Conservation (phyloP, 1,140 invertebrate species). For the Drosophila parvula region DNA sequence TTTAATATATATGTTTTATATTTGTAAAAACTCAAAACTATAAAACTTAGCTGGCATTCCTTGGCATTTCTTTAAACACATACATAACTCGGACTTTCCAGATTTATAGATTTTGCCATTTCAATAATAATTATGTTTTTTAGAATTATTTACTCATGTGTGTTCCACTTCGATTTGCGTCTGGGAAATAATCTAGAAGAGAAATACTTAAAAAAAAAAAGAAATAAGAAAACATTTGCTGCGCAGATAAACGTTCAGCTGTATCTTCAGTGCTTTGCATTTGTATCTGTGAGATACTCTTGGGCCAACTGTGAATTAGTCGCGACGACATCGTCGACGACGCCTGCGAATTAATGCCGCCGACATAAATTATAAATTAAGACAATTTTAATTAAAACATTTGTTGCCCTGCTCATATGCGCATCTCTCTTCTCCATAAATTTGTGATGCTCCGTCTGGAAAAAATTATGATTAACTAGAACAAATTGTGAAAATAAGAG, state of each 20-base stretch:
- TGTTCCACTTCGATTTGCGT: conserved; percentile 7
- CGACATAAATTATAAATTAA: conserved; percentile 79
- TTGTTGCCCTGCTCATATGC: conserved; percentile 41
- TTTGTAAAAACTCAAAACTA: background rate
- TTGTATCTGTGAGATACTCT: conserved; percentile 64
- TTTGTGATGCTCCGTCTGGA: background rate
- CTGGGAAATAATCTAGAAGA: background rate
- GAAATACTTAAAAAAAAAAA: conserved; percentile 35
- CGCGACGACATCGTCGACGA: conserved; percentile 27
- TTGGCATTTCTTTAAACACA: background rate
- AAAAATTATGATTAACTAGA: background rate
- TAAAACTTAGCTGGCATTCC: background rate
- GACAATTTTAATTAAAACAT: conserved; percentile 80
- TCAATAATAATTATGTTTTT: conserved; percentile 13
- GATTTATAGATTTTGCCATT: conserved; percentile 23
- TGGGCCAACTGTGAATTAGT: conserved; percentile 73
- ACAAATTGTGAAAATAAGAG: background rate
- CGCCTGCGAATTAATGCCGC: conserved; percentile 76
- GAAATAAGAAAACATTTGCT: conserved; percentile 38
- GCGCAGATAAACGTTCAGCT: conserved; percentile 44
- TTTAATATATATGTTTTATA: background rate
- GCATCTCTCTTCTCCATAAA: background rate
- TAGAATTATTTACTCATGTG: conserved; percentile 6
- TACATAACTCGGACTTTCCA: conserved; percentile 2
- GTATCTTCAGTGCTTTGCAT: conserved; percentile 13